Evolutionary conservation across 2,888 invertebrate genomes (phyloP).

Genomic region (Tricholauxania praeusta): DNA sequence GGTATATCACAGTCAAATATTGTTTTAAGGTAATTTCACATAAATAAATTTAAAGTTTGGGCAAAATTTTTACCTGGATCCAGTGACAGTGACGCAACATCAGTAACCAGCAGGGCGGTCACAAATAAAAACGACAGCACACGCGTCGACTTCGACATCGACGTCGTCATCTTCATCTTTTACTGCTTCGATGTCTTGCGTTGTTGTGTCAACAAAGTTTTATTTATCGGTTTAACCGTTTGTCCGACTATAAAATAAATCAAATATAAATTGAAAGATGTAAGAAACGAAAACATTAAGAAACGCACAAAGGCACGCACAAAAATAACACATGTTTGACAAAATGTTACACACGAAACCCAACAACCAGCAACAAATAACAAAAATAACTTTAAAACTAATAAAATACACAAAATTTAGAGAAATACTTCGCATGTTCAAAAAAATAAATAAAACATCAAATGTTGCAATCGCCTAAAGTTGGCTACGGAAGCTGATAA

Average conservation of each 20-base stretch:
- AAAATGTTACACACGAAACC: conserved; percentile 10
- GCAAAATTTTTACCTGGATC: conserved; percentile 64
- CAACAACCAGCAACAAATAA: neutral
- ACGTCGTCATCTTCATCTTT: conserved; percentile 15
- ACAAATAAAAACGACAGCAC: conserved; percentile 53
- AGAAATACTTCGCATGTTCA: conserved; percentile 4
- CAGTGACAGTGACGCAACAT: conserved; percentile 64
- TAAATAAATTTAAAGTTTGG: neutral
- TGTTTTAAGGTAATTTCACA: neutral
- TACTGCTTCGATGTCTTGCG: conserved; percentile 28
- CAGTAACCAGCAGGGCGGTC: conserved; percentile 56
- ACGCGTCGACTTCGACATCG: conserved; percentile 34
- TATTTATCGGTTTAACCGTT: conserved; percentile 27
- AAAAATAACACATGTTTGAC: conserved; percentile 16
- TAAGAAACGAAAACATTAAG: conserved; percentile 6
- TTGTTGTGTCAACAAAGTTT: conserved; percentile 33
- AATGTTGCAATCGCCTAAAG: conserved; percentile 3
- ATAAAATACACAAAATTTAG: conserved; percentile 13
- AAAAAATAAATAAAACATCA: conserved; percentile 4
- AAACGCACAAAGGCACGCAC: neutral
- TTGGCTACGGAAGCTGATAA: neutral
- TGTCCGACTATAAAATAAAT: conserved; percentile 35
- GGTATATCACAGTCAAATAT: conserved; percentile 7
- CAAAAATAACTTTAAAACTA: conserved; percentile 19
- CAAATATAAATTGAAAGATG: conserved; percentile 19